Evolutionary conservation across 2,113 vertebrate genomes (phyloP).

Genomic region (Cottus gobio): DNA sequence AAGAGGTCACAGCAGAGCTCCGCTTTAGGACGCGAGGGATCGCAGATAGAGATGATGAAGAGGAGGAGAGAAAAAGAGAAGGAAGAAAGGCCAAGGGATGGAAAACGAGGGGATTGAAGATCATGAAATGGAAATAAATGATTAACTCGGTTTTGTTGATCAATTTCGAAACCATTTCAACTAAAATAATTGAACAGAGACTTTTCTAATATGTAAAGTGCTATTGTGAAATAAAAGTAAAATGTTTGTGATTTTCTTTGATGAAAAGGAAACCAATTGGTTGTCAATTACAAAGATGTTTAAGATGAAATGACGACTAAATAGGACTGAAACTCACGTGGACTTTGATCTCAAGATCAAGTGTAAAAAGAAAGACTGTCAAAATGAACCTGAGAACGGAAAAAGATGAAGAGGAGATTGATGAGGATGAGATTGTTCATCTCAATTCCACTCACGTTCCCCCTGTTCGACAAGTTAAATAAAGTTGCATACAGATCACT

Average conservation of each 20-base stretch:
- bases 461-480: conserved; percentile 3
- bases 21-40: neutral
- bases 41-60: neutral
- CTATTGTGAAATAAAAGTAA: neutral
- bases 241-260: neutral
- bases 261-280: neutral
- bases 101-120: neutral
- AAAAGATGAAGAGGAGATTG: neutral
- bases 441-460: neutral
- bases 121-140: neutral
- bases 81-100: neutral
- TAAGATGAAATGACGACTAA: neutral
- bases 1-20: conserved; percentile 2
- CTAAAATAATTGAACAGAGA: neutral
- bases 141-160: neutral
- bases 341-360: neutral
- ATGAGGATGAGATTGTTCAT: neutral
- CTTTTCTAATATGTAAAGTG: neutral
- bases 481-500: conserved; percentile 11
- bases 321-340: neutral
- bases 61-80: neutral
- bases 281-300: neutral
- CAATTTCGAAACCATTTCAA: neutral
- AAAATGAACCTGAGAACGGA: neutral
- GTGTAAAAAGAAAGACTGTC: neutral